These are phyloP conservation scores for Drosophila pandora DNA, from an alignment of 1,140 invertebrate species.

Conservation along the genomic window DNA sequence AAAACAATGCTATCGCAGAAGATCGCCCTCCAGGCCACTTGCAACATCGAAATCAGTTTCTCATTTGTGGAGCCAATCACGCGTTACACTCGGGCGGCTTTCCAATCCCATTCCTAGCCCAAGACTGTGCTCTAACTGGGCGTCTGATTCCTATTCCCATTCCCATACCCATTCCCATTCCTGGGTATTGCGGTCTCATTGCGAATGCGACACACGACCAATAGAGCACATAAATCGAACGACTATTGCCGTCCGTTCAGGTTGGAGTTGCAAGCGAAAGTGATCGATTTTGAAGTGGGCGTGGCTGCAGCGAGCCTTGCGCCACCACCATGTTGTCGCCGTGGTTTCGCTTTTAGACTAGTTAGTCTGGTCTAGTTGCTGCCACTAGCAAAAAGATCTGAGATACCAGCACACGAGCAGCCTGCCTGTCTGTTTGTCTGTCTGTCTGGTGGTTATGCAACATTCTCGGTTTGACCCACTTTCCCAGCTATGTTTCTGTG, in stretches of 20 bases:
- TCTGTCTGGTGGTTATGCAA: conserved; percentile 62
- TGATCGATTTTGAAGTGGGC: conserved; percentile 80
- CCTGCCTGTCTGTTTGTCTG: conserved; percentile 32
- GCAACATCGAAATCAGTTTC: conserved; percentile 41
- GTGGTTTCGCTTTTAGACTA: conserved; percentile 13
- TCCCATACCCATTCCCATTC: neutral
- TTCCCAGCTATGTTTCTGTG: conserved; percentile 45
- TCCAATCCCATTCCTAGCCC: conserved; percentile 18
- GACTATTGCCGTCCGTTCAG: conserved; percentile 8
- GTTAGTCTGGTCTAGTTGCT: conserved; percentile 46
- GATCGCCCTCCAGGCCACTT: conserved; percentile 30
- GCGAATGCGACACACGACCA: conserved; percentile 55
- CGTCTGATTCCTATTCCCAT: conserved; percentile 5
- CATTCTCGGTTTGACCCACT: conserved; percentile 79
- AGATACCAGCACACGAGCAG: conserved; percentile 57
- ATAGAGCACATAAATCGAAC: conserved; percentile 36
- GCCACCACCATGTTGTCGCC: conserved; percentile 39
- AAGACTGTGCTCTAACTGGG: neutral
- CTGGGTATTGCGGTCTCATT: conserved; percentile 27
- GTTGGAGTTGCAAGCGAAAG: conserved; percentile 66
- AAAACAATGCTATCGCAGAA: conserved; percentile 19
- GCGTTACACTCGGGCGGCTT: conserved; percentile 7
- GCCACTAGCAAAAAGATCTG: conserved; percentile 73
- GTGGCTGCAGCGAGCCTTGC: conserved; percentile 58
- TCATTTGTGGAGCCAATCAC: conserved; percentile 34